Evolutionary conservation across 2,888 invertebrate genomes (phyloP).

Genomic region (Pristionchus mayeri): DNA sequence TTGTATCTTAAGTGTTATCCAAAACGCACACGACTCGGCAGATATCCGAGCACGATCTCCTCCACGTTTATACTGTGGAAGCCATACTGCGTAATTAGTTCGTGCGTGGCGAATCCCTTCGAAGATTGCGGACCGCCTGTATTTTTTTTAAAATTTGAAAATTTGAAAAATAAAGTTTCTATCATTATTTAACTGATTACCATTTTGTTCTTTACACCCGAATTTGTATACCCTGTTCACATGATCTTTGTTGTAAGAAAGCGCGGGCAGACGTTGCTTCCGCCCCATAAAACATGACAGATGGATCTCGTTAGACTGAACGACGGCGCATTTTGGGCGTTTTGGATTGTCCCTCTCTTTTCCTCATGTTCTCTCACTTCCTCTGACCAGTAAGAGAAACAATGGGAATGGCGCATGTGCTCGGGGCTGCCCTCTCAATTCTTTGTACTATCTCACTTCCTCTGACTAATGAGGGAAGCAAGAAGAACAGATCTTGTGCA

Average conservation of each 20-base stretch:
- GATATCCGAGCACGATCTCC: conserved; percentile 73
- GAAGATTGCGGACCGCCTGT: conserved; percentile 75
- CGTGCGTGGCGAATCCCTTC: conserved; percentile 74
- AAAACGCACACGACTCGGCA: conserved; percentile 70
- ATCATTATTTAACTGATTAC: no score
- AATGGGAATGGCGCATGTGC: no score
- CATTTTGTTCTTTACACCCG: neutral
- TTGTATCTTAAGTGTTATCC: no score
- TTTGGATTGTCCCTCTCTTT: neutral
- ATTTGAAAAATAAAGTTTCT: no score
- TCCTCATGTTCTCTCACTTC: neutral
- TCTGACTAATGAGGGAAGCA: neutral
- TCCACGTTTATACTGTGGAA: conserved; percentile 70
- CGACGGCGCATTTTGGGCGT: no score
- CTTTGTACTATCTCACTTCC: neutral
- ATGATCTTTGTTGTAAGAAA: no score
- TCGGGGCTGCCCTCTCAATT: neutral
- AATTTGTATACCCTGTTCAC: no score
- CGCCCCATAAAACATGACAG: neutral
- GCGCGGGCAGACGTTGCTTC: neutral
- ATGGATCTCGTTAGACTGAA: conserved; percentile 2
- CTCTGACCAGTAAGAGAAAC: neutral
- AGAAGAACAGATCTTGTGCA: neutral
- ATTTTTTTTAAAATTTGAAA: no score
- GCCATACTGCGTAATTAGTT: conserved; percentile 71